A percentile compares a stretch with the other conserved stretches of the same genome.
Evolutionary conservation across 2,113 vertebrate species (phyloP).

Genomic region (Saguinus midas): DNA sequence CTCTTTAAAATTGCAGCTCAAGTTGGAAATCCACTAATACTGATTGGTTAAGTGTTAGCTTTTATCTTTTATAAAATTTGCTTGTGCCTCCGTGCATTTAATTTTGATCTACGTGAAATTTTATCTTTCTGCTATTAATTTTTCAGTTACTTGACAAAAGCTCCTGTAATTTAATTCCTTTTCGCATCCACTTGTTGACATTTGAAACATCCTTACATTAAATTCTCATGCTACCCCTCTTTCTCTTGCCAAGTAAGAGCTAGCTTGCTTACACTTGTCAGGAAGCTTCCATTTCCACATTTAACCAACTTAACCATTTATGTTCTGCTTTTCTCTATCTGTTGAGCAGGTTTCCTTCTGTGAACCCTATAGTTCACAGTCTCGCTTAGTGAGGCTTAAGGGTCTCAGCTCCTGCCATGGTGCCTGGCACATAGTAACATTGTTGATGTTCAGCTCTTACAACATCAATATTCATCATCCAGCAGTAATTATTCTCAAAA

Average conservation of each 20-base stretch:
- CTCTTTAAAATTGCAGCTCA: not conserved
- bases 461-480: not conserved
- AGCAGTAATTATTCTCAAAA: not conserved
- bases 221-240: not conserved
- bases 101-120: not conserved
- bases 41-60: not conserved
- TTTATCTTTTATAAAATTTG: not conserved
- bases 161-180: not conserved
- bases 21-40: not conserved
- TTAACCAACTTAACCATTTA: no score
- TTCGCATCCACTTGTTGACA: not conserved
- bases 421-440: not conserved
- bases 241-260: not conserved
- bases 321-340: not conserved
- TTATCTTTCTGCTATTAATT: not conserved
- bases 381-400: not conserved
- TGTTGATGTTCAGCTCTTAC: not conserved
- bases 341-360: not conserved
- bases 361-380: not conserved
- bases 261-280: not conserved
- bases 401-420: fast-evolving
- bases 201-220: not conserved
- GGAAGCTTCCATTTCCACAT: not conserved
- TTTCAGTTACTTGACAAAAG: not conserved
- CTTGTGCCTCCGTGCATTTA: not conserved